Percentiles rank a stretch among this genome's conserved stretches.
Evolutionary conservation across 2,797 vertebrate genomes (phyloP).

Genomic region (Scolopax rusticola): DNA sequence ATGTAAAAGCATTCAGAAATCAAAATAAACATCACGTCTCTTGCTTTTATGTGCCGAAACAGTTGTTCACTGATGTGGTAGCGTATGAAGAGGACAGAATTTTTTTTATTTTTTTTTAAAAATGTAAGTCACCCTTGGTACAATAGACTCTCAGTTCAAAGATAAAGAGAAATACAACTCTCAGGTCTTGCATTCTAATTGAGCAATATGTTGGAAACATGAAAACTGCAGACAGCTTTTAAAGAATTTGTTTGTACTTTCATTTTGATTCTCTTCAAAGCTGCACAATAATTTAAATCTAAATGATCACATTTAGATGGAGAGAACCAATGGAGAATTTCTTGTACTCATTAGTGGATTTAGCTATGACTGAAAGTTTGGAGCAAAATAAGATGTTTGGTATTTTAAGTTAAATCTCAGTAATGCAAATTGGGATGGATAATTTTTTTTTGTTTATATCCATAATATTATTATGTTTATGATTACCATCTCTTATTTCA

Average conservation of each 20-base stretch:
- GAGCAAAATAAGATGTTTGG: background rate
- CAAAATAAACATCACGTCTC: background rate
- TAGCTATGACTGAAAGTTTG: background rate
- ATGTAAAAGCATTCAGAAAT: background rate
- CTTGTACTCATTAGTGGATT: background rate
- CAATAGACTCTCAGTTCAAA: background rate
- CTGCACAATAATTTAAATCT: background rate
- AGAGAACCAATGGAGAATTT: background rate
- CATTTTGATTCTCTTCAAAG: background rate
- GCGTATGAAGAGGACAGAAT: background rate
- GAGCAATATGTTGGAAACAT: background rate
- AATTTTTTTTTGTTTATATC: background rate
- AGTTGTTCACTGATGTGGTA: background rate
- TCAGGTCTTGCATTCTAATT: background rate
- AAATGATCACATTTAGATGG: background rate
- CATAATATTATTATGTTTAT: background rate
- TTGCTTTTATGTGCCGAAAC: background rate
- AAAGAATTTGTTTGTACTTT: background rate
- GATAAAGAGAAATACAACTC: background rate
- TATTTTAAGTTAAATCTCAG: background rate
- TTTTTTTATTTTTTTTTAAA: background rate
- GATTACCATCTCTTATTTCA: background rate
- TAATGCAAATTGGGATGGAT: background rate
- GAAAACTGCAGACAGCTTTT: background rate
- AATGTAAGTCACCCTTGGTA: background rate